Evolutionary conservation across 2,888 invertebrate species (phyloP).

Genomic region (Microplitis manilae): DNA sequence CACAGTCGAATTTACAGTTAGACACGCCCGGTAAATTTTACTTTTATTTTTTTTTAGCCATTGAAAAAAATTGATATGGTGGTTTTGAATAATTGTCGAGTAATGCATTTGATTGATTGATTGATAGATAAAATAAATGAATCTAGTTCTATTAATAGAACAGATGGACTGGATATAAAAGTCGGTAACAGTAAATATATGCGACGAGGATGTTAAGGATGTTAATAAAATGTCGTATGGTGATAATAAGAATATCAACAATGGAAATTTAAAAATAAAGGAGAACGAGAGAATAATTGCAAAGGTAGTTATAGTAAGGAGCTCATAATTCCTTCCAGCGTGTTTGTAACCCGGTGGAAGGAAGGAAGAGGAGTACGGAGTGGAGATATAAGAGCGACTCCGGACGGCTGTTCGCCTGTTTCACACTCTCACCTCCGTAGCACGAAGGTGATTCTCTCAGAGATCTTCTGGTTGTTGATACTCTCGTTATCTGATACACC

Average conservation of each 20-base stretch:
- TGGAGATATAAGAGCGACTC: conserved; percentile 67
- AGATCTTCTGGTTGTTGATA: conserved; percentile 41
- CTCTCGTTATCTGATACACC: conserved; percentile 1
- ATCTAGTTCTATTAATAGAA: too few species aligned
- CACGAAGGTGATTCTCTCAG: conserved; percentile 39
- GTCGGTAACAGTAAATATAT: not conserved
- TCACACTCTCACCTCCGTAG: conserved; percentile 67
- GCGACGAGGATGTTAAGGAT: not conserved
- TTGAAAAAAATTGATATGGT: not conserved
- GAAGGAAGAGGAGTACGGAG: conserved; percentile 47
- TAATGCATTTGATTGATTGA: not conserved
- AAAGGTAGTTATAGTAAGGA: not conserved
- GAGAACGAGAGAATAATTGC: conserved; percentile 2
- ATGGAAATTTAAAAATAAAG: not conserved
- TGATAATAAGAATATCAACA: not conserved
- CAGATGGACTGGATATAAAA: not conserved
- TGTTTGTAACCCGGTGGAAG: conserved; percentile 48
- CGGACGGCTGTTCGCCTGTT: conserved; percentile 66
- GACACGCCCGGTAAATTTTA: conserved; percentile 15
- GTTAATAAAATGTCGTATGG: not conserved
- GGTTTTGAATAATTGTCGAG: not conserved
- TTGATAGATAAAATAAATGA: too few species aligned
- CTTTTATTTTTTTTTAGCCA: conserved; percentile 1
- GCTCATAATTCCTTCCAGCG: conserved; percentile 12
- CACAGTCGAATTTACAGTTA: conserved; percentile 42